These are phyloP conservation scores for Stomorhina lunata DNA, from an alignment of 2,888 invertebrate genomes.

Conservation along the genomic window DNA sequence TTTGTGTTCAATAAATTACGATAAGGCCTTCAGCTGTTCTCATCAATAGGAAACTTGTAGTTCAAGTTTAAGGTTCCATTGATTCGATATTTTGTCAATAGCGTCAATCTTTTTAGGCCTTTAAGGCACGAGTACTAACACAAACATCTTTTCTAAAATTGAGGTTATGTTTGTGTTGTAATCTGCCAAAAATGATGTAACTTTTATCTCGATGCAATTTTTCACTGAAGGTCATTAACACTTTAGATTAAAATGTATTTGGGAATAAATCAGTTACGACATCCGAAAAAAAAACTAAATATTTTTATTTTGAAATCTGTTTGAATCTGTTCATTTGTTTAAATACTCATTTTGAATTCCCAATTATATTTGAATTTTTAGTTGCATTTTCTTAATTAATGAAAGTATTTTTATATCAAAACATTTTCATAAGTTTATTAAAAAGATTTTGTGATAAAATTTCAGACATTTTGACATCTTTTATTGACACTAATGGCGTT, in stretches of 20 bases:
- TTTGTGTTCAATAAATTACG: conserved; percentile 2
- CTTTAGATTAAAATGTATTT: conserved; percentile 27
- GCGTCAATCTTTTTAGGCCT: conserved; percentile 36
- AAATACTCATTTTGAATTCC: background rate
- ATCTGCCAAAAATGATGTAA: conserved; percentile 66
- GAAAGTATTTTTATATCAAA: background rate
- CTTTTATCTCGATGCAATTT: conserved; percentile 47
- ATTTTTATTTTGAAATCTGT: conserved; percentile 5
- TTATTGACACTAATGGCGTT: conserved; percentile 25
- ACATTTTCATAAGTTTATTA: background rate
- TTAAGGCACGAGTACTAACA: conserved; percentile 14
- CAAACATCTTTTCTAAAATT: conserved; percentile 17
- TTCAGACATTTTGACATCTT: background rate
- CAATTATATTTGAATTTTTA: background rate
- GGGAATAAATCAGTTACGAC: conserved; percentile 28
- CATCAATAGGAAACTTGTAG: background rate
- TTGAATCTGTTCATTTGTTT: background rate
- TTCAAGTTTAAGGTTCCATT: conserved; percentile 48
- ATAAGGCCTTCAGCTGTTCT: no score
- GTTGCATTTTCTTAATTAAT: background rate
- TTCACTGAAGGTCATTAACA: conserved; percentile 68
- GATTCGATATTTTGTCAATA: no score
- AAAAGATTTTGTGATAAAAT: conserved; percentile 1
- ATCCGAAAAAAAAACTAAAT: background rate
- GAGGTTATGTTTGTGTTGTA: conserved; percentile 60